A percentile compares a stretch with the other conserved stretches of the same genome.
phyloP scores from a whole-genome alignment of 2,888 invertebrate genomes.

The Ethmia dodecea region DNA sequence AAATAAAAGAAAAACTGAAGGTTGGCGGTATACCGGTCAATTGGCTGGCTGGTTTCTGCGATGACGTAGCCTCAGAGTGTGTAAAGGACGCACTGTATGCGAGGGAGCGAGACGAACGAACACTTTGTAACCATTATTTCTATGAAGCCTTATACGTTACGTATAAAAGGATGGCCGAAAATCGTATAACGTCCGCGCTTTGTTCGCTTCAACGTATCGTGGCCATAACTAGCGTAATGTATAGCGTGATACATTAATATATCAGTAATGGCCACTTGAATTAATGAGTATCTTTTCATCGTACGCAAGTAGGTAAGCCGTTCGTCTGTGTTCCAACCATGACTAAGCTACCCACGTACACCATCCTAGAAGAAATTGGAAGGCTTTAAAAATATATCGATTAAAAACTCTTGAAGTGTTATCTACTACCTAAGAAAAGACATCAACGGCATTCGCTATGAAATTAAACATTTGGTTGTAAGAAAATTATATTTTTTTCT shows the following conservation, averaged over 20 bases:
- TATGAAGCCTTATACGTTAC: slow-evolving; percentile 68
- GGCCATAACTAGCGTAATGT: slow-evolving; percentile 40
- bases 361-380: no score
- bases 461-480: no score
- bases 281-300: slow-evolving; percentile 17
- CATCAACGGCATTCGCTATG: no score
- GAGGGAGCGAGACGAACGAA: slow-evolving; percentile 34
- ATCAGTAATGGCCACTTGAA: slow-evolving; percentile 16
- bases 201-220: slow-evolving; percentile 42
- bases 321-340: background rate
- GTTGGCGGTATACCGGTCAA: slow-evolving; percentile 76
- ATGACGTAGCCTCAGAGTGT: slow-evolving; percentile 59
- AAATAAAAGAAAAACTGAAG: slow-evolving; percentile 77
- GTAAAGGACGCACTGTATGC: slow-evolving; percentile 33
- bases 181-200: slow-evolving; percentile 65
- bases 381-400: no score
- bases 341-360: slow-evolving; percentile 1
- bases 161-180: slow-evolving; percentile 67
- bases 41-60: slow-evolving; percentile 75
- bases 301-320: background rate
- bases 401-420: no score
- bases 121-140: slow-evolving; percentile 59
- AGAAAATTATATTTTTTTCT: no score
- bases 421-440: no score
- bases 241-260: slow-evolving; percentile 27